A percentile compares a stretch with the other conserved stretches of the same genome.
phyloP scores from a whole-genome alignment of 2,797 vertebrate species.

The Eulemur albifrons region DNA sequence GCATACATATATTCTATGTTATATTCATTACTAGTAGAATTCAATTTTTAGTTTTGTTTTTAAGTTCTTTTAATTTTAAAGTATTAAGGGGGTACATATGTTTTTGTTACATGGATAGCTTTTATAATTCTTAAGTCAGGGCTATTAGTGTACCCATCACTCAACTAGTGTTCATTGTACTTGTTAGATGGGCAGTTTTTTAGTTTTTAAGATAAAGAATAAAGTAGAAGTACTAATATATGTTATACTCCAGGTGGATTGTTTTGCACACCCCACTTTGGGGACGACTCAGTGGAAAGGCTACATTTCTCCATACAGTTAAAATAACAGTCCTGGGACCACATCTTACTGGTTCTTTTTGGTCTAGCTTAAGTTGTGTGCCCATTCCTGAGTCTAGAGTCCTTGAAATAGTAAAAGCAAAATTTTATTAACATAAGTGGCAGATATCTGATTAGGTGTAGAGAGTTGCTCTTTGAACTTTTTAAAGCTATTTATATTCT shows the following conservation, averaged over 20 bases:
- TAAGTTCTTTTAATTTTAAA: not conserved
- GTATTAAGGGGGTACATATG: not conserved
- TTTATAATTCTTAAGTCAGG: not conserved
- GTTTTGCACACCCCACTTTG: not conserved
- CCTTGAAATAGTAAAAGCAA: not conserved
- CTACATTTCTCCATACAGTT: not conserved
- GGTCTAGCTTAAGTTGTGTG: not conserved
- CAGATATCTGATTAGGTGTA: not conserved
- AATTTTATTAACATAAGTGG: not conserved
- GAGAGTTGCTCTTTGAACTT: not conserved
- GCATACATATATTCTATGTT: not conserved
- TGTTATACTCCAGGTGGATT: not conserved
- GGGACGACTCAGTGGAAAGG: not conserved
- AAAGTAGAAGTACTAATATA: not conserved
- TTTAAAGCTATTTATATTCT: not conserved
- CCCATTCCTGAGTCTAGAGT: not conserved
- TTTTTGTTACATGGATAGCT: not conserved
- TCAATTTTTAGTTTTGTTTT: not conserved
- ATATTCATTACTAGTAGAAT: not conserved
- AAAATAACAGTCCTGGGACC: not conserved
- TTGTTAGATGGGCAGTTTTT: not conserved
- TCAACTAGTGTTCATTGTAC: not conserved
- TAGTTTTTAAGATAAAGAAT: slow-evolving; percentile 7
- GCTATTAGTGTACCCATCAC: not conserved
- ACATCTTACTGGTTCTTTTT: not conserved